These are phyloP conservation scores for Eulemur rubriventer DNA, from an alignment of 2,797 vertebrate species.

Conservation along the genomic window DNA sequence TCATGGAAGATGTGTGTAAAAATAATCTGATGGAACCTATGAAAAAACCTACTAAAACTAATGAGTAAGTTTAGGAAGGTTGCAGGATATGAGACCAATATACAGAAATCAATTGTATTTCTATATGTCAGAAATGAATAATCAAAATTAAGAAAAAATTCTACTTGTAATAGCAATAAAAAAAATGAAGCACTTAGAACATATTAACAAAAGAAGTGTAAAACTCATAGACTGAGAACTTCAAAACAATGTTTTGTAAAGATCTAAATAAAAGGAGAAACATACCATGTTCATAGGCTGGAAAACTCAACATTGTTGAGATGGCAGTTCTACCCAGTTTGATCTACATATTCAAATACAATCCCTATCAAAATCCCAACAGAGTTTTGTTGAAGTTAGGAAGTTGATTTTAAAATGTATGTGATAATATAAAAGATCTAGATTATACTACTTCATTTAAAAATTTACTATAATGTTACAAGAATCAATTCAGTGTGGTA, in stretches of 20 bases:
- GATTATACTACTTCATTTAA: neutral
- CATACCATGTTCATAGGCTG: neutral
- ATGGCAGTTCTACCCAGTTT: neutral
- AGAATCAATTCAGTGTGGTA: neutral
- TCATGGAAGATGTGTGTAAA: neutral
- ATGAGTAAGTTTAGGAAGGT: neutral
- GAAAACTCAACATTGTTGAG: neutral
- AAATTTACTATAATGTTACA: neutral
- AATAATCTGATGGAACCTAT: neutral
- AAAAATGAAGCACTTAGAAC: neutral
- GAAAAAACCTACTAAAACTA: neutral
- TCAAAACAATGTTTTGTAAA: neutral
- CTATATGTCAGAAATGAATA: neutral
- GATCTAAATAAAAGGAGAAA: neutral
- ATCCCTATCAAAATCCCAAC: neutral
- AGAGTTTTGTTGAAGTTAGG: neutral
- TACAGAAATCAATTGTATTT: neutral
- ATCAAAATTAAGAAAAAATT: neutral
- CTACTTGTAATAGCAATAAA: neutral
- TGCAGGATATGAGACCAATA: neutral
- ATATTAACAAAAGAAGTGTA: neutral
- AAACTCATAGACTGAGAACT: neutral
- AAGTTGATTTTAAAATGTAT: neutral
- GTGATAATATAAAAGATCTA: neutral
- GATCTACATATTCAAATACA: neutral